phyloP scores from a whole-genome alignment of 2,888 invertebrate genomes.

The Eucera pruinosa region DNA sequence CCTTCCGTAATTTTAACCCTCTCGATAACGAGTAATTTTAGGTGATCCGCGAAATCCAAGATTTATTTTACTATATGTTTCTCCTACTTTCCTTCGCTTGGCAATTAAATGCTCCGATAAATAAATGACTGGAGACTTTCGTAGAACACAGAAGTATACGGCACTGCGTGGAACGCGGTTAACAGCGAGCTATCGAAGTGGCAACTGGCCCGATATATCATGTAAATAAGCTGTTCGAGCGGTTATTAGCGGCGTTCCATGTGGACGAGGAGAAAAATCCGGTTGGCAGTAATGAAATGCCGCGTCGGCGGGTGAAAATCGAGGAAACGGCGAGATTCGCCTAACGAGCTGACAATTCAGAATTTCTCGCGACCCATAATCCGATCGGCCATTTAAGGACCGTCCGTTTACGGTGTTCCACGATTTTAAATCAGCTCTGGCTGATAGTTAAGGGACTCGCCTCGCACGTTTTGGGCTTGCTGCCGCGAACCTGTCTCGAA shows the following conservation, averaged over 20 bases:
- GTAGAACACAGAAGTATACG: background rate
- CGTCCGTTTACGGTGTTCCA: slow-evolving; percentile 47
- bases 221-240: slow-evolving; percentile 75
- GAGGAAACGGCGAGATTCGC: slow-evolving; percentile 60
- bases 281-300: slow-evolving; percentile 75
- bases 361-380: slow-evolving; percentile 58
- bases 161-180: slow-evolving; percentile 64
- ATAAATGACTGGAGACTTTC: background rate
- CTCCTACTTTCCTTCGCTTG: too few species aligned
- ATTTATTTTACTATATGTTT: too few species aligned
- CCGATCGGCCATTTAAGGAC: slow-evolving; percentile 52
- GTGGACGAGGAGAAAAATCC: slow-evolving; percentile 66
- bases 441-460: slow-evolving; percentile 9
- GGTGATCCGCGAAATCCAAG: too few species aligned
- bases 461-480: slow-evolving; percentile 16
- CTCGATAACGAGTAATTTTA: too few species aligned
- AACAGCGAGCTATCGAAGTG: slow-evolving; percentile 71
- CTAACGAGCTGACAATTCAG: slow-evolving; percentile 73
- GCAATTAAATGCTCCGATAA: too few species aligned
- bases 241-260: slow-evolving; percentile 76
- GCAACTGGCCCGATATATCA: slow-evolving; percentile 58
- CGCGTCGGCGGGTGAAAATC: slow-evolving; percentile 51
- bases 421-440: slow-evolving; percentile 33
- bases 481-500: slow-evolving; percentile 5
- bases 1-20: too few species aligned